Evolutionary conservation across 2,888 invertebrate species (phyloP).

Genomic region (Dryomyza anilis): DNA sequence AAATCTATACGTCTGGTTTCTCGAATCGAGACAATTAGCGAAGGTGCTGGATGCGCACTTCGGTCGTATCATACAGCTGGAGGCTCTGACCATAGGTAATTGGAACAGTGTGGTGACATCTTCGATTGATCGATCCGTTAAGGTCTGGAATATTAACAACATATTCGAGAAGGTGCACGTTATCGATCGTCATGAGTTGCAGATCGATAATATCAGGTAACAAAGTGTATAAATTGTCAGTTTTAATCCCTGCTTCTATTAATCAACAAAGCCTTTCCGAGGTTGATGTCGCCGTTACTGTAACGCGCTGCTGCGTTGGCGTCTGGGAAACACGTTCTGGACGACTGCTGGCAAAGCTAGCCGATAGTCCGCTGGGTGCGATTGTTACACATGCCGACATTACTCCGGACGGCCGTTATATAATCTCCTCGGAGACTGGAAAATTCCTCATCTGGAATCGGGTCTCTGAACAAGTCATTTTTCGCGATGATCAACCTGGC

Average conservation of each 20-base stretch:
- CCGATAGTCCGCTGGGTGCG: conserved; percentile 90
- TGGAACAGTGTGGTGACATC: conserved; percentile 97
- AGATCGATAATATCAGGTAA: conserved; percentile 89
- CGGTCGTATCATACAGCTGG: conserved; percentile 91
- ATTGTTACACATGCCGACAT: conserved; percentile 93
- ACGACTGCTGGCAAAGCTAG: conserved; percentile 81
- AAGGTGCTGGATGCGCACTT: conserved; percentile 97
- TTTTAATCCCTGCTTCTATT: background rate
- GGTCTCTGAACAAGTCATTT: conserved; percentile 69
- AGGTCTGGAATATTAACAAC: conserved; percentile 97
- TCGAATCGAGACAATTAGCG: conserved; percentile 78
- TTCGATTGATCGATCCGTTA: conserved; percentile 95
- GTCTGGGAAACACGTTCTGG: conserved; percentile 92
- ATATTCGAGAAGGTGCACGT: conserved; percentile 97
- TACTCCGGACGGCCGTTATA: conserved; percentile 80
- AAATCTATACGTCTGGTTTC: conserved; percentile 92
- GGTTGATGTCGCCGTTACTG: conserved; percentile 85
- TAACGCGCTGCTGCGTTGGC: conserved; percentile 92
- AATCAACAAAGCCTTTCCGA: conserved; percentile 71
- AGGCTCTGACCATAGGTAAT: conserved; percentile 82
- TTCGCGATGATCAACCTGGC: conserved; percentile 77
- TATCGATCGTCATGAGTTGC: conserved; percentile 92
- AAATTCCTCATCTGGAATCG: conserved; percentile 89
- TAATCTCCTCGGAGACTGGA: conserved; percentile 91
- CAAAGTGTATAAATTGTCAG: background rate